Percentiles rank a stretch among this genome's conserved stretches.
Evolutionary conservation across 2,113 vertebrate species (phyloP).

Genomic region (Hyla sarda): DNA sequence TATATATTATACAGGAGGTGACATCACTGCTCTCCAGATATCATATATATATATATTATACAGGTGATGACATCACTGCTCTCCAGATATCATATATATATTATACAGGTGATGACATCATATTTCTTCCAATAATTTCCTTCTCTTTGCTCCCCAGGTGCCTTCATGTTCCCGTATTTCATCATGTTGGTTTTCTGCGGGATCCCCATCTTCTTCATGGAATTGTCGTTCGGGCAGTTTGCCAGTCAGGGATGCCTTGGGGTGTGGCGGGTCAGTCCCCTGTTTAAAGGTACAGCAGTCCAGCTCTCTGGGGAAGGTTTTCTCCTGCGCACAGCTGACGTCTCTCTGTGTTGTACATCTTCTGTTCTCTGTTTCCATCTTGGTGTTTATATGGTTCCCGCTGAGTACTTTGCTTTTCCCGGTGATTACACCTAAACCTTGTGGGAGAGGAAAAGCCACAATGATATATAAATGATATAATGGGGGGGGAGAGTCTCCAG

Average conservation of each 20-base stretch:
- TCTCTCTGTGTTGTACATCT: not conserved
- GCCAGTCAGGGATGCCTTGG: conserved; percentile 95
- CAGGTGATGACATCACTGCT: not conserved
- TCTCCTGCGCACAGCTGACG: not conserved
- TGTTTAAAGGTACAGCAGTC: conserved; percentile 93
- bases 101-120: not conserved
- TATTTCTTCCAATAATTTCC: not conserved
- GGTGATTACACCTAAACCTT: too few species aligned
- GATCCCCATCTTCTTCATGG: conserved; percentile 97
- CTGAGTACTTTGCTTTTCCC: too few species aligned
- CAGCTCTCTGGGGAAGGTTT: not conserved
- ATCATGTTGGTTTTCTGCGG: conserved; percentile 98
- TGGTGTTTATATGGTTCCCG: too few species aligned
- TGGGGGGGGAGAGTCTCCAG: too few species aligned
- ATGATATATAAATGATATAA: too few species aligned
- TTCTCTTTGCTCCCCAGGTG: conserved; percentile 74
- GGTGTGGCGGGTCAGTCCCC: conserved; percentile 96
- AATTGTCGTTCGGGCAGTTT: conserved; percentile 97
- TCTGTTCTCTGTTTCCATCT: too few species aligned
- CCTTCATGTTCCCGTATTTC: conserved; percentile 98
- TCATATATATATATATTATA: too few species aligned
- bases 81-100: not conserved
- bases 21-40: not conserved
- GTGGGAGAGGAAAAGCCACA: too few species aligned
- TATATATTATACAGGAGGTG: not conserved